phyloP scores from a whole-genome alignment of 2,797 vertebrate species.

The Lindbergichthys nudifrons region DNA sequence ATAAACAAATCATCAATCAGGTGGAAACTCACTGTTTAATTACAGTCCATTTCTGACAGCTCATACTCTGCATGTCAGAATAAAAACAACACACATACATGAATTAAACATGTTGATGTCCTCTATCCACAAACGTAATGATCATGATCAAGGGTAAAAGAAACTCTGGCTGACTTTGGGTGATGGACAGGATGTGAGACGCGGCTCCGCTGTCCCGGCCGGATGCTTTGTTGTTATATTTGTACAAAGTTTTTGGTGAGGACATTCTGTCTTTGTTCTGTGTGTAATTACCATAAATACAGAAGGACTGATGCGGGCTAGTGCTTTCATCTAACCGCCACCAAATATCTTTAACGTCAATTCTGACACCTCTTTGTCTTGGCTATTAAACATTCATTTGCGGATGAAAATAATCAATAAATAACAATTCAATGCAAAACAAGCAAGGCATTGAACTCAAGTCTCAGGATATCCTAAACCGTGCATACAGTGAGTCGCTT shows the following conservation, averaged over 20 bases:
- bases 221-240: background rate
- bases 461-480: background rate
- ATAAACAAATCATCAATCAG: too few species aligned
- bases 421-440: background rate
- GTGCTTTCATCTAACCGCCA: background rate
- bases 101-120: background rate
- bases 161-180: background rate
- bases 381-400: slow-evolving; percentile 5
- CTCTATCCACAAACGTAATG: too few species aligned
- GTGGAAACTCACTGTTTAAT: too few species aligned
- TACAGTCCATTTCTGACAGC: background rate
- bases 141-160: background rate
- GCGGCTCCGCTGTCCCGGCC: too few species aligned
- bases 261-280: slow-evolving; percentile 11
- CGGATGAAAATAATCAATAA: slow-evolving; percentile 13
- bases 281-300: background rate
- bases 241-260: background rate
- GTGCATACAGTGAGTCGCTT: background rate
- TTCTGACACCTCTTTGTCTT: background rate
- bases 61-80: background rate
- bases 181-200: background rate
- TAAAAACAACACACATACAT: background rate
- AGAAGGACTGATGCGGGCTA: background rate
- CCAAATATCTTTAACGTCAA: background rate
- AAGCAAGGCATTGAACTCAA: background rate